These are phyloP conservation scores for Oophaga pumilio DNA, from an alignment of 2,113 vertebrate species.

Conservation along the genomic window DNA sequence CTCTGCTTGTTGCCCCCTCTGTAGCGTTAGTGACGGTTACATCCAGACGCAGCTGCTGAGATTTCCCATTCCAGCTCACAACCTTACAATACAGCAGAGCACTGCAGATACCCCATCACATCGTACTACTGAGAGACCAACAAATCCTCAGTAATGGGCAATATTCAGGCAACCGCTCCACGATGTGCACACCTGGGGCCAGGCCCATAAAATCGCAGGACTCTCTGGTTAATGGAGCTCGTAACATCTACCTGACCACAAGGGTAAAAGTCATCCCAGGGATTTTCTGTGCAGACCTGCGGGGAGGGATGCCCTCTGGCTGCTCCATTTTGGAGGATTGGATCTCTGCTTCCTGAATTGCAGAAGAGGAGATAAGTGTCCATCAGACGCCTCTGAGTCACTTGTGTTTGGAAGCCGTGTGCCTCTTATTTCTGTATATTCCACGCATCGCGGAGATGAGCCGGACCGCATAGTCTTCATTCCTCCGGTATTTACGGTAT, in stretches of 20 bases:
- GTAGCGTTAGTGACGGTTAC: too few relatives aligned
- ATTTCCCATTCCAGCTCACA: neutral
- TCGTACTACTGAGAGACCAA: conserved; percentile 9
- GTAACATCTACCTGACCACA: neutral
- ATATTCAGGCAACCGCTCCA: neutral
- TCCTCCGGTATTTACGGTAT: too few relatives aligned
- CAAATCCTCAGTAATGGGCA: conserved; percentile 19
- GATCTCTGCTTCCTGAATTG: neutral
- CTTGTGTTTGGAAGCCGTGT: neutral
- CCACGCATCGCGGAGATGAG: too few relatives aligned
- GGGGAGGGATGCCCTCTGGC: neutral
- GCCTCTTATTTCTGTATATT: too few relatives aligned
- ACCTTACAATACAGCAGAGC: conserved; percentile 15
- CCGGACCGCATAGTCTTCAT: too few relatives aligned
- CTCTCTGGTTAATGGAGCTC: neutral
- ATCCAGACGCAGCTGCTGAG: conserved; percentile 18
- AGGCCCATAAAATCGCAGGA: conserved; percentile 4
- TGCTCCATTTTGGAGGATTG: neutral
- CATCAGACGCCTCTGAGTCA: too few relatives aligned
- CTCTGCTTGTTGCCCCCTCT: too few relatives aligned
- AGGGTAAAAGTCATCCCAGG: neutral
- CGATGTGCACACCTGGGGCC: conserved; percentile 14
- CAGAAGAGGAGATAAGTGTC: too few relatives aligned
- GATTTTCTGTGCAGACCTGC: neutral
- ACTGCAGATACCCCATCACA: conserved; percentile 1